These are phyloP conservation scores for Alethe diademata DNA, from an alignment of 2,113 vertebrate genomes.

Conservation along the genomic window DNA sequence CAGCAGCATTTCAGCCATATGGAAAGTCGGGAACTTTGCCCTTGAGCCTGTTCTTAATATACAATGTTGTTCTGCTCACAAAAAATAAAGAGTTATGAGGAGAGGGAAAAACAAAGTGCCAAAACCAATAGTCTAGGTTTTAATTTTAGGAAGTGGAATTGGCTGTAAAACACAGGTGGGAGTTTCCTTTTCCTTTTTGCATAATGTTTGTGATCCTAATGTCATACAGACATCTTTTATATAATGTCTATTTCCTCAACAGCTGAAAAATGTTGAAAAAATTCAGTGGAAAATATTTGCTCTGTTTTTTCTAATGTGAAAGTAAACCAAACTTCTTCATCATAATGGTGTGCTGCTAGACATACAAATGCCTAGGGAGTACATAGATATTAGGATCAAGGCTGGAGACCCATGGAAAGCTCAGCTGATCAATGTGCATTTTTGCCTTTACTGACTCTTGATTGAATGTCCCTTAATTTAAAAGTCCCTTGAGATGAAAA, in stretches of 20 bases:
- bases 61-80: not conserved
- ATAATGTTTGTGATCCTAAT: not conserved
- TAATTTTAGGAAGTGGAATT: constrained; percentile 14
- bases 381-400: not conserved
- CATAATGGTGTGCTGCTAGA: not conserved
- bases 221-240: not conserved
- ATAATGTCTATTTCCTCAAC: not conserved
- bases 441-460: not conserved
- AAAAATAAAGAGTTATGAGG: not conserved
- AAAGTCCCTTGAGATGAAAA: not conserved
- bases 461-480: not conserved
- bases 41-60: not conserved
- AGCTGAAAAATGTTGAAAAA: not conserved
- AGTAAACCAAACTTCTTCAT: not conserved
- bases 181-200: not conserved
- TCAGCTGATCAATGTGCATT: not conserved
- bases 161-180: not conserved
- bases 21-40: not conserved
- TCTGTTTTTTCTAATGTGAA: not conserved
- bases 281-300: not conserved
- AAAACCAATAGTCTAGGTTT: constrained; percentile 18
- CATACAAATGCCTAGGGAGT: not conserved
- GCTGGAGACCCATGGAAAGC: not conserved
- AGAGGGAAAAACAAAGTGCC: not conserved
- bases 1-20: not conserved